phyloP scores from a whole-genome alignment of 2,797 vertebrate species.

The Cuculus canorus region DNA sequence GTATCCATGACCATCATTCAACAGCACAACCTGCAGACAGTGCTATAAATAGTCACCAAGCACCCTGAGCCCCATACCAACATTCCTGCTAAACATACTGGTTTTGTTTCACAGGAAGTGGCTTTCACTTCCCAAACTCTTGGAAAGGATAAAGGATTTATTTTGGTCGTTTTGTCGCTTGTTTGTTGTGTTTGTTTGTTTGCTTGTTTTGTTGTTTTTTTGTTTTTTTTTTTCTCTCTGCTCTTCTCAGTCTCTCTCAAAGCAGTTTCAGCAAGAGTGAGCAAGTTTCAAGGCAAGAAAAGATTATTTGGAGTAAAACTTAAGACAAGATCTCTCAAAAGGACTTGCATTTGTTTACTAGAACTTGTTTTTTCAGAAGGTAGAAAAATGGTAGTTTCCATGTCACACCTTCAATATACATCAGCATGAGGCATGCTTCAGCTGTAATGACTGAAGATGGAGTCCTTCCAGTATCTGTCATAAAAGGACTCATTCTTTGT shows the following conservation, averaged over 20 bases:
- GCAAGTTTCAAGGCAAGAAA: not conserved
- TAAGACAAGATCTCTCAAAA: not conserved
- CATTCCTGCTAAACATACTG: not conserved
- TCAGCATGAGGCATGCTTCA: not conserved
- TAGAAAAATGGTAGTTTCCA: not conserved
- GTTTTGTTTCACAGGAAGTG: not conserved
- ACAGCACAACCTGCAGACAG: not conserved
- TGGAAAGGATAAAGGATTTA: not conserved
- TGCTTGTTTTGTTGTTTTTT: not conserved
- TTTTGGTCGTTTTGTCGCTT: not conserved
- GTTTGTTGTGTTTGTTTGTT: not conserved
- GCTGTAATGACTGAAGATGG: not conserved
- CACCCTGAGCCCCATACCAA: not conserved
- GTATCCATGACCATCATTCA: not conserved
- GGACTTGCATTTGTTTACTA: not conserved
- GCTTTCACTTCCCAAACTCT: not conserved
- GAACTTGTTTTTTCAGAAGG: not conserved
- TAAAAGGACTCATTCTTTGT: not conserved
- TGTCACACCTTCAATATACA: not conserved
- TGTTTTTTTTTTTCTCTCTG: not conserved
- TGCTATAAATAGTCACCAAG: not conserved
- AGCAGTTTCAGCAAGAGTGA: not conserved
- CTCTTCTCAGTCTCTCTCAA: not conserved
- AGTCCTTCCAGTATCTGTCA: not conserved
- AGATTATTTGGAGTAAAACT: not conserved